Conservation (phyloP, 2,888 invertebrate species). For the Noctua fimbriata region DNA sequence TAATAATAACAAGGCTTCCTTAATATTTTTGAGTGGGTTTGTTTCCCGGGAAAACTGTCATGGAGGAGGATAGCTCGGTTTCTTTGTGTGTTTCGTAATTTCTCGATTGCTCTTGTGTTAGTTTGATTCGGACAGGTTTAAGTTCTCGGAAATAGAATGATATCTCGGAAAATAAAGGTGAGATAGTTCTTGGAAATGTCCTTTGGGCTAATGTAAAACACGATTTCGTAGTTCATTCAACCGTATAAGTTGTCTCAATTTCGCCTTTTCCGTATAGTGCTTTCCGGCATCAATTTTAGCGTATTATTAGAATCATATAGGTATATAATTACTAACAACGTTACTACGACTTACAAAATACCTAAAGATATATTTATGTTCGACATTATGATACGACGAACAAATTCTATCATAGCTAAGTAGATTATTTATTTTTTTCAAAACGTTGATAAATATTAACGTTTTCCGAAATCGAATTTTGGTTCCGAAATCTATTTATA, state of each 20-base stretch:
- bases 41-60: conserved; percentile 65
- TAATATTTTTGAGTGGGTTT: conserved; percentile 78
- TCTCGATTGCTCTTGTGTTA: conserved; percentile 55
- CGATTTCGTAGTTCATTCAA: not conserved
- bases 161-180: conserved; percentile 15
- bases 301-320: not conserved
- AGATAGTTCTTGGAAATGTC: not conserved
- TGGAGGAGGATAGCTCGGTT: conserved; percentile 54
- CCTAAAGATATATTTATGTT: not conserved
- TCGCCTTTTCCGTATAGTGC: too few relatives aligned
- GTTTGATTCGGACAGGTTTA: conserved; percentile 33
- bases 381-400: not conserved
- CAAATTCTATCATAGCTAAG: conserved; percentile 12
- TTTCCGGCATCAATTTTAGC: not conserved
- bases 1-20: conserved; percentile 85
- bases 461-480: conserved; percentile 14
- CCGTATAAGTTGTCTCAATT: not conserved
- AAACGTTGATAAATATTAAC: conserved; percentile 10
- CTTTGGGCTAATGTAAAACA: not conserved
- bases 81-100: conserved; percentile 66
- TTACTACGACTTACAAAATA: not conserved
- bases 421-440: conserved; percentile 5
- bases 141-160: conserved; percentile 21
- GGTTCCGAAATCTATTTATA: conserved; percentile 22
- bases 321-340: not conserved